These are phyloP conservation scores for Drosophila paulistorum DNA, from an alignment of 1,140 invertebrate species.

Conservation along the genomic window DNA sequence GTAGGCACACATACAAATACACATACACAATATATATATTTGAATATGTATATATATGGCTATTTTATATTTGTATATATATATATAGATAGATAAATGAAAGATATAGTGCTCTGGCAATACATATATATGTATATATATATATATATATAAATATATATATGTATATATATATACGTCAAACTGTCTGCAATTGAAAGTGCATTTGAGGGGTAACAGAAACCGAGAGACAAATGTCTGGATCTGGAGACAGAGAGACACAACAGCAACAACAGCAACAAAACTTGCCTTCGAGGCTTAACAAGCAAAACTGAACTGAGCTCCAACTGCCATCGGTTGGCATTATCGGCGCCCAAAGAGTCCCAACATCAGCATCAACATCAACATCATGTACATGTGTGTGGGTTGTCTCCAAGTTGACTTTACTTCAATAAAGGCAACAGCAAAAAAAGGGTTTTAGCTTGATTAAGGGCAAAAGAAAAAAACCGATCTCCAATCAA, in stretches of 20 bases:
- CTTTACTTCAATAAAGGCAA: slow-evolving; percentile 64
- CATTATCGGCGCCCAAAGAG: slow-evolving; percentile 63
- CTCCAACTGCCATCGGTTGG: slow-evolving; percentile 64
- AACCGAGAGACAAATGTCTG: slow-evolving; percentile 35
- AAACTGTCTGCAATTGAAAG: slow-evolving; percentile 80
- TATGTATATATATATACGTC: slow-evolving; percentile 59
- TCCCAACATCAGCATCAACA: slow-evolving; percentile 17
- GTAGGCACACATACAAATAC: slow-evolving; percentile 39
- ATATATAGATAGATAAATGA: slow-evolving; percentile 76
- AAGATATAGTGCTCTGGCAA: slow-evolving; percentile 73
- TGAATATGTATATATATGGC: slow-evolving; percentile 38
- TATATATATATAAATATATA: slow-evolving; percentile 74
- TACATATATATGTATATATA: slow-evolving; percentile 24
- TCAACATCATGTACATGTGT: slow-evolving; percentile 58
- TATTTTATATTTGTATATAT: background rate
- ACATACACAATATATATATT: slow-evolving; percentile 12
- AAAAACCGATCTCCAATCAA: slow-evolving; percentile 1
- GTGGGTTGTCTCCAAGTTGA: slow-evolving; percentile 65
- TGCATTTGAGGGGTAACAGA: slow-evolving; percentile 76
- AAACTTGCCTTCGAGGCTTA: slow-evolving; percentile 71
- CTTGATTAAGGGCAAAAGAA: slow-evolving; percentile 75
- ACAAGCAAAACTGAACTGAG: slow-evolving; percentile 59
- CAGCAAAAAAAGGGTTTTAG: slow-evolving; percentile 52
- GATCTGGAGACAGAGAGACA: slow-evolving; percentile 29
- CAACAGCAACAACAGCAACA: slow-evolving; percentile 24